Percentiles rank a stretch among this genome's conserved stretches.
Conservation (phyloP, 2,888 invertebrate genomes). For the Synergus umbraculus region DNA sequence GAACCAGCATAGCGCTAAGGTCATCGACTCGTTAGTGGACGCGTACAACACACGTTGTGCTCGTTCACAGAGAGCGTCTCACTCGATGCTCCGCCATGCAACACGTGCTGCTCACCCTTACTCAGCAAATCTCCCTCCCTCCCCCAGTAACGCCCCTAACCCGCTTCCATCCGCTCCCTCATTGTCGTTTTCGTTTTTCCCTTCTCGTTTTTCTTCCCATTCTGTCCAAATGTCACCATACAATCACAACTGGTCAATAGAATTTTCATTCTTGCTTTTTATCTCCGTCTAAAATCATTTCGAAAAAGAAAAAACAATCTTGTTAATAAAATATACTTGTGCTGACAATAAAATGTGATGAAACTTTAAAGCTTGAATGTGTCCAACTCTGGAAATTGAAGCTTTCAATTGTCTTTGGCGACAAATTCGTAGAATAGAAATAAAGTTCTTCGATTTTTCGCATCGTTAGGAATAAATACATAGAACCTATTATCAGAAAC, state of each 20-base stretch:
- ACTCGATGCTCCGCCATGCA: slow-evolving; percentile 30
- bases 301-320: not conserved
- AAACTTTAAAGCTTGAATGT: not conserved
- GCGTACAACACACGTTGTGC: slow-evolving; percentile 22
- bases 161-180: not conserved
- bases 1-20: slow-evolving; percentile 39
- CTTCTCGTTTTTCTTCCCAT: slow-evolving; percentile 7
- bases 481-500: not conserved
- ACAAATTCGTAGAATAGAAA: not conserved
- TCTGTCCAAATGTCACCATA: slow-evolving; percentile 16
- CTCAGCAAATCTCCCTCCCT: slow-evolving; percentile 31
- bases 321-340: no score
- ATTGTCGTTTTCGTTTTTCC: slow-evolving; percentile 2
- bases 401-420: no score
- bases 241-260: not conserved
- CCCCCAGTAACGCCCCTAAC: not conserved
- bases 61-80: slow-evolving; percentile 29
- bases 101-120: slow-evolving; percentile 39
- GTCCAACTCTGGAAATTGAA: not conserved
- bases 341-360: no score
- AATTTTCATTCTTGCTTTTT: slow-evolving; percentile 12
- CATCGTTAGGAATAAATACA: not conserved
- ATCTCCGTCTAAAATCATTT: not conserved
- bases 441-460: not conserved
- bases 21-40: slow-evolving; percentile 40